Conservation (phyloP, 2,888 invertebrate species). For the Creontiades dilutus region DNA sequence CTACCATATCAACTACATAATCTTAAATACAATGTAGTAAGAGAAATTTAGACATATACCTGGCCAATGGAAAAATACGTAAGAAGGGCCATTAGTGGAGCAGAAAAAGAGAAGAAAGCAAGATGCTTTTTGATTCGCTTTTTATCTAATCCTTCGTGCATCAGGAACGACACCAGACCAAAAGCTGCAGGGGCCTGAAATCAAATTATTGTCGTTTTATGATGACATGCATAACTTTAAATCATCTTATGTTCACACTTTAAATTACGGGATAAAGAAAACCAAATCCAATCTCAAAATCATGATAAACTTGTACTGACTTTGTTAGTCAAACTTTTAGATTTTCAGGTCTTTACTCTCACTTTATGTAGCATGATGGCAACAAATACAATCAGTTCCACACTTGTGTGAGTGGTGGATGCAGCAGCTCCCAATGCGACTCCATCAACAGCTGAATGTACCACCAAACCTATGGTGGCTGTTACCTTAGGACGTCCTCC, state of each 20-base stretch:
- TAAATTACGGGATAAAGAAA: too few relatives aligned
- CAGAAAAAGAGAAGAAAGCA: constrained; percentile 93
- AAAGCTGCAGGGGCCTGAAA: constrained; percentile 96
- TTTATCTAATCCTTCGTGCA: constrained; percentile 96
- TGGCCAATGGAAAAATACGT: constrained; percentile 96
- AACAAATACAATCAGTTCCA: constrained; percentile 97
- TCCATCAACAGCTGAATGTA: constrained; percentile 99
- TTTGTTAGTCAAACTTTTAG: background rate
- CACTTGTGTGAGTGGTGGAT: constrained; percentile 95
- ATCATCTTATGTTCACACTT: too few relatives aligned
- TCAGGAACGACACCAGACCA: constrained; percentile 96
- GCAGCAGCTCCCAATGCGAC: constrained; percentile 99
- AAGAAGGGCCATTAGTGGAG: constrained; percentile 91
- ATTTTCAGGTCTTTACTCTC: constrained; percentile 66
- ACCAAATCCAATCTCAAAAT: too few relatives aligned
- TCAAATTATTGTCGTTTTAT: too few relatives aligned
- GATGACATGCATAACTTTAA: too few relatives aligned
- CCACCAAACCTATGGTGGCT: constrained; percentile 97
- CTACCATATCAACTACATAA: too few relatives aligned
- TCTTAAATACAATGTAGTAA: too few relatives aligned
- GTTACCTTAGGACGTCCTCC: constrained; percentile 85
- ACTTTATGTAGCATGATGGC: constrained; percentile 99
- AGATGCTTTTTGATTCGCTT: constrained; percentile 93
- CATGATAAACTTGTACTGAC: background rate
- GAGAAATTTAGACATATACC: constrained; percentile 78